phyloP scores from a whole-genome alignment of 2,888 invertebrate species.

The Bombylius major region DNA sequence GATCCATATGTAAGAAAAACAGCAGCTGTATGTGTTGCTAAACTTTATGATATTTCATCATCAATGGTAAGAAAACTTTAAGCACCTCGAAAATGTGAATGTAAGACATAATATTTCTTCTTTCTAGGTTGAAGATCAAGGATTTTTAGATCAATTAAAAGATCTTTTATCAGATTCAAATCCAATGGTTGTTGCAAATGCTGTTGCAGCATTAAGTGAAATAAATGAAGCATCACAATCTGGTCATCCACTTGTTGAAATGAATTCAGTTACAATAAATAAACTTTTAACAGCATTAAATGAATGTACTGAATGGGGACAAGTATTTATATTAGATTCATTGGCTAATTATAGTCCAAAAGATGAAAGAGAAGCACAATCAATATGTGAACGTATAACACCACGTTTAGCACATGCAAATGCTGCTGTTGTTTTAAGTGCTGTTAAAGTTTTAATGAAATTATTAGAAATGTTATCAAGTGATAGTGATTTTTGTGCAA shows the following conservation, averaged over 20 bases:
- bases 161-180: conserved; percentile 97
- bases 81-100: neutral
- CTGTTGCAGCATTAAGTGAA: conserved; percentile 95
- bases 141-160: conserved; percentile 91
- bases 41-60: conserved; percentile 89
- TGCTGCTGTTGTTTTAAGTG: conserved; percentile 96
- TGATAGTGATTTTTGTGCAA: conserved; percentile 86
- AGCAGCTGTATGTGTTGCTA: conserved; percentile 98
- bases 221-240: conserved; percentile 95
- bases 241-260: conserved; percentile 84
- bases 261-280: conserved; percentile 96
- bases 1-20: conserved; percentile 98
- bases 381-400: conserved; percentile 94
- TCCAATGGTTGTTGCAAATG: conserved; percentile 99
- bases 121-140: conserved; percentile 48
- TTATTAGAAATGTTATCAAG: conserved; percentile 93
- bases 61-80: conserved; percentile 44
- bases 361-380: conserved; percentile 96
- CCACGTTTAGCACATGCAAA: conserved; percentile 97
- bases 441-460: conserved; percentile 96
- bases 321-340: conserved; percentile 96
- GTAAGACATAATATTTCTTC: neutral
- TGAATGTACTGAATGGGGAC: conserved; percentile 99
- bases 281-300: conserved; percentile 95
- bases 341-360: conserved; percentile 93